These are phyloP conservation scores for Diloba caeruleocephala DNA, from an alignment of 2,888 invertebrate species.

Conservation along the genomic window DNA sequence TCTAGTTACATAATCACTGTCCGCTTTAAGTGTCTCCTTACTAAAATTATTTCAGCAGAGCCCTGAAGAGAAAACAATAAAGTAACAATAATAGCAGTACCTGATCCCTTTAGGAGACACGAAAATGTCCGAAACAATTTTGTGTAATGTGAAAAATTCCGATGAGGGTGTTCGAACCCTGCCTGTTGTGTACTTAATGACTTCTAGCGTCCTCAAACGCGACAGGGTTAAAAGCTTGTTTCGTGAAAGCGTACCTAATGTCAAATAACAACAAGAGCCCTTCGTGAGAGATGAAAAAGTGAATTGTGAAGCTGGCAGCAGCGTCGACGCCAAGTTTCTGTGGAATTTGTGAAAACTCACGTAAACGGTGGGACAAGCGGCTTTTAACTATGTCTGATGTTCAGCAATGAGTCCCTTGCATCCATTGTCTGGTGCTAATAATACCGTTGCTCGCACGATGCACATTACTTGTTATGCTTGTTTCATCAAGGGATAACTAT, in stretches of 20 bases:
- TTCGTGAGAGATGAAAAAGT: conserved; percentile 62
- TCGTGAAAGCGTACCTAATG: conserved; percentile 57
- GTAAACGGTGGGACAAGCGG: conserved; percentile 55
- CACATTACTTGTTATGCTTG: conserved; percentile 46
- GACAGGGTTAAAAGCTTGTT: conserved; percentile 65
- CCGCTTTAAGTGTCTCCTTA: conserved; percentile 26
- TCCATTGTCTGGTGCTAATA: too few relatives aligned
- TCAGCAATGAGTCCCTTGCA: too few relatives aligned
- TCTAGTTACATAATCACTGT: conserved; percentile 53
- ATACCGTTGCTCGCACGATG: conserved; percentile 16
- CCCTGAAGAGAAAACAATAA: conserved; percentile 38
- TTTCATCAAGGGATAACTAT: conserved; percentile 24
- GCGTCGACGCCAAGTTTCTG: conserved; percentile 46
- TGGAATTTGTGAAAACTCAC: conserved; percentile 55
- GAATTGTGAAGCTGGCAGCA: conserved; percentile 59
- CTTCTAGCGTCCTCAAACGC: conserved; percentile 57
- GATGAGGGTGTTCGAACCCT: conserved; percentile 56
- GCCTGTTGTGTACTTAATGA: conserved; percentile 58
- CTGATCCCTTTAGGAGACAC: conserved; percentile 32
- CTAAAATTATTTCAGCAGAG: conserved; percentile 36
- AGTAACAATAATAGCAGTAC: conserved; percentile 40
- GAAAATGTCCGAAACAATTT: conserved; percentile 58
- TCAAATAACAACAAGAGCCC: conserved; percentile 61
- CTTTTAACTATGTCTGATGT: conserved; percentile 56
- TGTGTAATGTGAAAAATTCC: conserved; percentile 58